Conservation (phyloP, 1,140 invertebrate species). For the Diprion similis region DNA sequence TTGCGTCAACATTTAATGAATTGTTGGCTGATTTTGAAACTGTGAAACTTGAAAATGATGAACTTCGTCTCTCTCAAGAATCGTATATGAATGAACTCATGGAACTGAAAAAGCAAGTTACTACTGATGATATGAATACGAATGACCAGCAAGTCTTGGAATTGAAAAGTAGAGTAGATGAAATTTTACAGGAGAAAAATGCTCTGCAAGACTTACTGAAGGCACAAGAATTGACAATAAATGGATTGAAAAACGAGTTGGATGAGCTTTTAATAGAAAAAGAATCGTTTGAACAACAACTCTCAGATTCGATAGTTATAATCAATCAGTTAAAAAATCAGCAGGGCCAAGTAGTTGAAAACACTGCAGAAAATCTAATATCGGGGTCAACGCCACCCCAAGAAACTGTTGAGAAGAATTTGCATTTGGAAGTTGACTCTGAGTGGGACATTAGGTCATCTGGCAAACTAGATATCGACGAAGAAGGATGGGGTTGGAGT, state of each 20-base stretch:
- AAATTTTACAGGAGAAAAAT: constrained; percentile 31
- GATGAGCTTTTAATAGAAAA: constrained; percentile 7
- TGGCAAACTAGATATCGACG: constrained; percentile 50
- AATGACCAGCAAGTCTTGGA: constrained; percentile 32
- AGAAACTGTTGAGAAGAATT: constrained; percentile 12
- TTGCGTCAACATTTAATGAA: background rate
- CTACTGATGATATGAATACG: background rate
- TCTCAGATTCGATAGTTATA: background rate
- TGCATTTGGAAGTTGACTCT: constrained; percentile 29
- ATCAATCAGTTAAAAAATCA: constrained; percentile 19
- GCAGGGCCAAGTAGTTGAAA: constrained; percentile 22
- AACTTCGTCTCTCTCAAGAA: background rate
- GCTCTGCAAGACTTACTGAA: constrained; percentile 39
- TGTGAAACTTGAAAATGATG: background rate
- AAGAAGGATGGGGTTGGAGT: constrained; percentile 67
- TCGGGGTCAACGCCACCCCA: constrained; percentile 14
- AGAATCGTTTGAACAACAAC: background rate
- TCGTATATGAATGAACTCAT: background rate
- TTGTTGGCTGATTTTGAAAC: constrained; percentile 4
- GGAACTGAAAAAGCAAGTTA: background rate
- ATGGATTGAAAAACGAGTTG: constrained; percentile 23
- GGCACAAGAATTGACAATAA: constrained; percentile 27
- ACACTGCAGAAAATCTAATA: background rate
- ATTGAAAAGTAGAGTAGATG: constrained; percentile 30
- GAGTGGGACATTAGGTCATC: constrained; percentile 37